Evolutionary conservation across 2,797 vertebrate genomes (phyloP), one percentile per base, ranked within the genome.

Genomic region (Channa striata): DNA sequence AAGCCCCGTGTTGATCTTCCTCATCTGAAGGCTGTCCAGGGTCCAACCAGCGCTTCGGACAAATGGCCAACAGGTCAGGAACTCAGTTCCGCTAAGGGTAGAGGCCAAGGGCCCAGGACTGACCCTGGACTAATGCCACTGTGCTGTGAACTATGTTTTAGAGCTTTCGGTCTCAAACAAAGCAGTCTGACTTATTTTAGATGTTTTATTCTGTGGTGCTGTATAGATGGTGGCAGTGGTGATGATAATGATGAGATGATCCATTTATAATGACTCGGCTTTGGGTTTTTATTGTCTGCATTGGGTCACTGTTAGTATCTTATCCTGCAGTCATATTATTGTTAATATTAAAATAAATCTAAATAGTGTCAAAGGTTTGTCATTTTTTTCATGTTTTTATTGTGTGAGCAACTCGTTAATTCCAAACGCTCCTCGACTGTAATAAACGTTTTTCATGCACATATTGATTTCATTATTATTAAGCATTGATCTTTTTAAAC

Each of bases 41-140:
- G 76, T 80, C 80, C 12, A 65, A 74, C 81, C 84, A 77, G 82
- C 60, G 44, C 80, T 77, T 83, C 81, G 92, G 91, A 93, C 90
- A 93, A 92, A 93, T 86, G 83, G 83, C 88, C 84, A 36, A 72
- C 68, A 83, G 93, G 93, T 94, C 92, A 93, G 85, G 80, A 78
- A 75, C 78, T 87, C 81, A 91, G 89, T 92, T 92, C 93, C 89
- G 89, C 69, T 81, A 66, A 78, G 84, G 85, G 80, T 78, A 69
- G 85, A 90, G 88, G 86, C 78, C 85, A 84, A 82, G 71, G 21
- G 58, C 74, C 81, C 36, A 11, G 48, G 43, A 58, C 70, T 87
- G 87, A 92, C 87, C 83, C 80, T 72, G 59, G 65, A 75, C 72
- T 66, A 72, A 80, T 77, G 74, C 76, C 81, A 72, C 80, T 75